phyloP scores from a whole-genome alignment of 2,113 vertebrate genomes.

The Sminthopsis crassicaudata region DNA sequence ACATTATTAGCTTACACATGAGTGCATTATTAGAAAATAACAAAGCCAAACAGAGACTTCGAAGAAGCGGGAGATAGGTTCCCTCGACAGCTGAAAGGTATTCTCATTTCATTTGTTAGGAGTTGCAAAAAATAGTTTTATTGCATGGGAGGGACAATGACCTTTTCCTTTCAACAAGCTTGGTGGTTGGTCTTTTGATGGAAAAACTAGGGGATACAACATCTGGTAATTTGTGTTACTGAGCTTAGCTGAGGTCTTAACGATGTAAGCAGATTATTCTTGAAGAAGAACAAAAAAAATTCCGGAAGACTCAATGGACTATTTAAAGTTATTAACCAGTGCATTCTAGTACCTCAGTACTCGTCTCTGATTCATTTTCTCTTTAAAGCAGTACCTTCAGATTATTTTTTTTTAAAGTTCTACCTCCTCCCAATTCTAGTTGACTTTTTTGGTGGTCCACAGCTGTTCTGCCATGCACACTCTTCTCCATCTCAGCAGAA shows the following conservation, averaged over 20 bases:
- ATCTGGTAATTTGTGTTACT: slow-evolving; percentile 98
- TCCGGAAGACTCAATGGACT: slow-evolving; percentile 89
- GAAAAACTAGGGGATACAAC: slow-evolving; percentile 90
- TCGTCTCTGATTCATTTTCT: slow-evolving; percentile 84
- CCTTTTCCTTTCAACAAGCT: slow-evolving; percentile 91
- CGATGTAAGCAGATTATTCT: slow-evolving; percentile 99
- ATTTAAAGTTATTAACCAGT: slow-evolving; percentile 89
- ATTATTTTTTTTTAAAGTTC: slow-evolving; percentile 83
- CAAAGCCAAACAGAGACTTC: slow-evolving; percentile 86
- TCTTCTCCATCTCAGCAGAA: slow-evolving; percentile 76
- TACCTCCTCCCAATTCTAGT: slow-evolving; percentile 78
- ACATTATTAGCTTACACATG: slow-evolving; percentile 94
- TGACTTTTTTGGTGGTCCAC: slow-evolving; percentile 85
- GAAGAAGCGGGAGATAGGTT: slow-evolving; percentile 87
- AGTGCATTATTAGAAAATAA: slow-evolving; percentile 92
- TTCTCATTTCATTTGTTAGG: slow-evolving; percentile 90
- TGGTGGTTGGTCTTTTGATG: slow-evolving; percentile 91
- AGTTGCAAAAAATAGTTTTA: slow-evolving; percentile 94
- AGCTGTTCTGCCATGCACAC: slow-evolving; percentile 80
- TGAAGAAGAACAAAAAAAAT: slow-evolving; percentile 89
- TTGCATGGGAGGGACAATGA: slow-evolving; percentile 89
- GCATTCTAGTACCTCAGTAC: slow-evolving; percentile 85
- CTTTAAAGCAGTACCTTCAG: slow-evolving; percentile 84
- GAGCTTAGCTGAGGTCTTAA: slow-evolving; percentile 94
- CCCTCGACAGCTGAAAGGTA: slow-evolving; percentile 88